Evolutionary conservation across 2,113 vertebrate genomes (phyloP), one percentile per base, ranked within the genome.

Genomic region (Pseudorectes ferrugineus): DNA sequence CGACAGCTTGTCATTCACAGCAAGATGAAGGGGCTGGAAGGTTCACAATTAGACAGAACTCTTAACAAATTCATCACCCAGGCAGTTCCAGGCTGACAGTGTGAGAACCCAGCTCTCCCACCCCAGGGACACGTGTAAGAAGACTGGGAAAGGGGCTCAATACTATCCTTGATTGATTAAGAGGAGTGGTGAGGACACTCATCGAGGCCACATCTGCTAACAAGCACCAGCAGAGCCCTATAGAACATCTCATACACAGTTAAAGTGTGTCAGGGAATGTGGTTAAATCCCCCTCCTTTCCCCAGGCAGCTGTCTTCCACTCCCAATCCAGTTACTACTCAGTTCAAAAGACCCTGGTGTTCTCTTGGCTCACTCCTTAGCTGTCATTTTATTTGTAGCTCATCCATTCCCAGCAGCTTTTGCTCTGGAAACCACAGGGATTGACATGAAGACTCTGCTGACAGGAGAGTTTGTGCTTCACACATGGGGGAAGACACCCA

Each of bases 1-100:
- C 91, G 63, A 79, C 72, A 90, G 59, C 38, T 94, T 96, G 71
- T 94, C 89, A 91, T 74, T 94, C 67, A 84, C 43, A 43, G 71
- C 57, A 73, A 87, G 71, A 82, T 43, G 63, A 91, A 93, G 88
- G 48, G 80, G 48, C 48, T 46, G 22, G 36, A 92, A 91, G 68
- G 55, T 83, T 94, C 52, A 57, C 21, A 79, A 31, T 73, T 87
- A 92, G 78, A 92, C 49, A 75, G 54, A 33, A 61, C 74, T 85
- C 66, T 92, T 73, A 78, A 82, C 83, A 95, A 81, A 93, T 92
- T 85, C 49, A 70, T 93, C 79, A 91, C 54, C 48, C 61, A 83
- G 73, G 31, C 51, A 49, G 46, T 40, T 73, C 81, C 59, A 67
- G 42, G 26, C 24, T 76, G 80, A 66, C 28, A 71, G 35, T 54